Base-by-base conservation (phyloP, 1,140 invertebrate species). In the Aphidius ervi region DNA sequence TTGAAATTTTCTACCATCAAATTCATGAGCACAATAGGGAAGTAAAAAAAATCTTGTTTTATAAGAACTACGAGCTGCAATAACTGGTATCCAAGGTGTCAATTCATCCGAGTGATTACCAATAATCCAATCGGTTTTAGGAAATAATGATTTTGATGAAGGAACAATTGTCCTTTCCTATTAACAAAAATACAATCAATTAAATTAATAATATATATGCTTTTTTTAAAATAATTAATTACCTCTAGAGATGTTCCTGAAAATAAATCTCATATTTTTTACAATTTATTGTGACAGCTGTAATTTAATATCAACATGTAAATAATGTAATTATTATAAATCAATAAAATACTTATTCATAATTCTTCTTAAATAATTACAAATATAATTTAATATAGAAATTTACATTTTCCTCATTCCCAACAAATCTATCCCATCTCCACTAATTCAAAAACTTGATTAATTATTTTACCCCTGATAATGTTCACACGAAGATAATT, bases 91-190 rank as follows among this genome's bases (percentile, higher is more conserved):
- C 96, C 97, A 99, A 6, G 97, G 95, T 40, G 96, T 98, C 6
- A 99, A 77, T 75, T 99, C 97, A 83, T 99, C 97, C 46, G 95
- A 97, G 82, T 99, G 97, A 83, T 99, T 99, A 47, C 97, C 97
- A 76, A 99, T 96, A 9, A 99, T 77, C 94, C 95, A 99, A 74
- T 97, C 92, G 46, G 79, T 84, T n/a, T 88, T 82, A 31, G 88
- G 86, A 73, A 90, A 94, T 10, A 86, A 70, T 53, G 82, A 81
- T 45, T 85, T 75, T 62, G 86, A 83, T 41, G 87, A 88, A 40
- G 92, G 92, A 59, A 83, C 84, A 57, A 95, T 83, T 1, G 88
- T 83, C 65, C 73, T 71, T 61, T 85, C 84, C 81, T 88, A 63
- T 9, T 83, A 71, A 48, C 63, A 52, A 46, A 53, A n/a, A 60